phyloP scores from a whole-genome alignment of 2,113 vertebrate genomes.

The Ceyx margarethae region DNA sequence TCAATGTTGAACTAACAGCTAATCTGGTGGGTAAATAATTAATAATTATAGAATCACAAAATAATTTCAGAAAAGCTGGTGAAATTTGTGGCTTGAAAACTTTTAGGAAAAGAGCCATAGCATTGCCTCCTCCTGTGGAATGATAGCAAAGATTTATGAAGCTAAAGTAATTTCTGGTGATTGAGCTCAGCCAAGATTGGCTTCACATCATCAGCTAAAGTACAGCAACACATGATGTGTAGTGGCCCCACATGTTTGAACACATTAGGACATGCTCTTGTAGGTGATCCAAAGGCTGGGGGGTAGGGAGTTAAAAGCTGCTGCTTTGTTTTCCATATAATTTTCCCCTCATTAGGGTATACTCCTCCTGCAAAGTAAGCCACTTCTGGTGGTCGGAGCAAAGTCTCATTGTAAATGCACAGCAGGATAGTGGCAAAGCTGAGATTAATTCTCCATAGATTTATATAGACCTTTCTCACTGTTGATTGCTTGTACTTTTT shows the following conservation, averaged over 20 bases:
- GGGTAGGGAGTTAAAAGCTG: conserved; percentile 23
- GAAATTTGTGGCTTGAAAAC: conserved; percentile 59
- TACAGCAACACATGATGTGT: neutral
- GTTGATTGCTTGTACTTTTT: conserved; percentile 76
- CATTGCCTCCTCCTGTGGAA: conserved; percentile 64
- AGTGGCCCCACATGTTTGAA: conserved; percentile 51
- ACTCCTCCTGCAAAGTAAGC: conserved; percentile 70
- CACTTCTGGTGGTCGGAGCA: conserved; percentile 68
- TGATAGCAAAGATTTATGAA: conserved; percentile 75
- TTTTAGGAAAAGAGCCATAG: conserved; percentile 49
- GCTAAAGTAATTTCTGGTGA: conserved; percentile 67
- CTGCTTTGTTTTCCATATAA: conserved; percentile 44
- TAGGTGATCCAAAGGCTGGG: conserved; percentile 56
- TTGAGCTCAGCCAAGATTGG: conserved; percentile 64
- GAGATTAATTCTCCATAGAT: conserved; percentile 80
- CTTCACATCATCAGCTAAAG: conserved; percentile 72
- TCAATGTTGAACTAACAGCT: neutral
- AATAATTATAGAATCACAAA: neutral
- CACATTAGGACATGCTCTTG: conserved; percentile 51
- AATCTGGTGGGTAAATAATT: neutral
- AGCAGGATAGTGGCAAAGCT: conserved; percentile 80
- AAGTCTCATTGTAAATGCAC: conserved; percentile 74
- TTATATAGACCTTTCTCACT: conserved; percentile 77
- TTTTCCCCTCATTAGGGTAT: conserved; percentile 72
- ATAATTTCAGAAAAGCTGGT: conserved; percentile 42